Base-by-base conservation (phyloP, 2,113 vertebrate species). In the Lagenorhynchus albirostris region DNA sequence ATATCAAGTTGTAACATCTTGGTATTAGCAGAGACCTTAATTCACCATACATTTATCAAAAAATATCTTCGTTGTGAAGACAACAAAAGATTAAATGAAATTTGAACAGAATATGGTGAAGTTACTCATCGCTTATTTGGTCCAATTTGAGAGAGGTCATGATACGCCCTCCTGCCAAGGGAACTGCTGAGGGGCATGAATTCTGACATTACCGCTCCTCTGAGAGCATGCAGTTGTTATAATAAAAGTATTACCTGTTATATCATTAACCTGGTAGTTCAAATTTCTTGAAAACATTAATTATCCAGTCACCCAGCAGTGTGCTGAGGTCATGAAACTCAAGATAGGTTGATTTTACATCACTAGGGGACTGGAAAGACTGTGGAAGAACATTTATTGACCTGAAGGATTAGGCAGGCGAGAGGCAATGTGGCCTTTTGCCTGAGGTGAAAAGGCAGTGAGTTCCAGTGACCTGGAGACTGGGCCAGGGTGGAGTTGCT, bases 201-300 rank as follows among this genome's bases (percentile, higher is more conserved):
- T 63, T 91, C 76, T 68, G 71, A 41, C 73, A 31, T 65, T 44
- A 76, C 33, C 5, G 2, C n/a, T 70, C 55, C 85, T 94, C 83
- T 80, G 79, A 80, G 55, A 41, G 18, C 2, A 1, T 21, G 14
- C 11, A 71, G 36, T 84, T 70, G 29, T 33, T 79, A 79, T 33
- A 87, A 77, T 71, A 70, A 94, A 97, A 83, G 47, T 92, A 91
- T 63, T 93, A 74, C 82, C 63, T 79, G 36, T 21, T 63, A 33
- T 79, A 74, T 71, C 9, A 14, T 47, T 89, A 92, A 84, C 41
- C 25, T 38, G 55, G 62, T 29, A 80, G 92, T 89, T 95, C 87
- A 53, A 11, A 76, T 86, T 87, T 96, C 90, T 70, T 73, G 20
- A 83, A 92, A 96, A 93, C 12, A 65, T 92, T 88, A 91, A 86